Conservation (phyloP, 2,797 vertebrate genomes). For the Macropus fuliginosus region DNA sequence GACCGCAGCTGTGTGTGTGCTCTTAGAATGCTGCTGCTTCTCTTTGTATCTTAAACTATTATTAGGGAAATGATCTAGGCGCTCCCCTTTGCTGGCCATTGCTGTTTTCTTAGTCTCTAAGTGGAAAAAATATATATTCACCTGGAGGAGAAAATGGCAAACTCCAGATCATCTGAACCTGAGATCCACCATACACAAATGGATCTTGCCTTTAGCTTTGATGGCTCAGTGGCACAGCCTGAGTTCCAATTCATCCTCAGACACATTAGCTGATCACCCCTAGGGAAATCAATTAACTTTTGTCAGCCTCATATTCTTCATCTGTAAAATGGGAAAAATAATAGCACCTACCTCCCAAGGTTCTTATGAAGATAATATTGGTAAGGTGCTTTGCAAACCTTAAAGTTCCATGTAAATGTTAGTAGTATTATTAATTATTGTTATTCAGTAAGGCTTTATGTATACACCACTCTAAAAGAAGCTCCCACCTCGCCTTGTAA, state of each 20-base stretch:
- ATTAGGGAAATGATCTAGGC: slow-evolving; percentile 59
- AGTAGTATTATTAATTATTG: background rate
- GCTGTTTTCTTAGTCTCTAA: slow-evolving; percentile 47
- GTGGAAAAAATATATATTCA: slow-evolving; percentile 17
- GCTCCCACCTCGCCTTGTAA: background rate
- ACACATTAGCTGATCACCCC: background rate
- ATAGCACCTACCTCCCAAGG: background rate
- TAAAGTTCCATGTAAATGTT: background rate
- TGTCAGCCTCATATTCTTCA: background rate
- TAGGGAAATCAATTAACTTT: background rate
- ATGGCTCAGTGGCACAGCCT: background rate
- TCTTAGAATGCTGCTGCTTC: background rate
- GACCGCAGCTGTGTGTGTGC: background rate
- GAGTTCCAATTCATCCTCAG: background rate
- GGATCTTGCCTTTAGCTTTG: slow-evolving; percentile 25
- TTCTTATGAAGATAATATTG: background rate
- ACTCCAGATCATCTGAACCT: slow-evolving; percentile 12
- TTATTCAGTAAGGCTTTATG: slow-evolving; percentile 42
- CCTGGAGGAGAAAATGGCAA: slow-evolving; percentile 50
- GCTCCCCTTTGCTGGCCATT: slow-evolving; percentile 31
- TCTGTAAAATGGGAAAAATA: background rate
- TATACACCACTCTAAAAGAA: slow-evolving; percentile 53
- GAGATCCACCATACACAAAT: slow-evolving; percentile 11
- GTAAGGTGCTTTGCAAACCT: background rate
- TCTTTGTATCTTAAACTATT: background rate